Percentiles rank a stretch among this genome's conserved stretches.
These are phyloP conservation scores for Hedya salicella DNA, from an alignment of 2,888 invertebrate genomes.

Conservation along the genomic window DNA sequence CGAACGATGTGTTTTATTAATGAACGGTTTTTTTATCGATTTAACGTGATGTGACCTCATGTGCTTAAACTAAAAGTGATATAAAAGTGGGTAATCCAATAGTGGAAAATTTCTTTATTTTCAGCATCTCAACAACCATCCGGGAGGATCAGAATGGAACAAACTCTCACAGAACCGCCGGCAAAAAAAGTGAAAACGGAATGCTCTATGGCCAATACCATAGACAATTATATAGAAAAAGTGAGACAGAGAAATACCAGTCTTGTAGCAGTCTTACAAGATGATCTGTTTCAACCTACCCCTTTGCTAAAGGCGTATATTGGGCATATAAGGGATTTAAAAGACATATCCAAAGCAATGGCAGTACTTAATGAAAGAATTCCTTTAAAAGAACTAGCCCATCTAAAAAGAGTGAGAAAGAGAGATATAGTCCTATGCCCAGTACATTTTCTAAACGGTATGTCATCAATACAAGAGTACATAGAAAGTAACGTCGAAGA, in stretches of 20 bases:
- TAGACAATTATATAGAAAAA: slow-evolving; percentile 57
- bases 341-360: slow-evolving; percentile 87
- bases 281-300: slow-evolving; percentile 79
- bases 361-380: slow-evolving; percentile 82
- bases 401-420: slow-evolving; percentile 89
- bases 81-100: slow-evolving; percentile 63
- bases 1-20: too few relatives aligned
- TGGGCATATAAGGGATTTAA: slow-evolving; percentile 85
- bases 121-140: slow-evolving; percentile 55
- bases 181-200: slow-evolving; percentile 59
- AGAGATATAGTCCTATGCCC: slow-evolving; percentile 85
- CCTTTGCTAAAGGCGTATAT: slow-evolving; percentile 85
- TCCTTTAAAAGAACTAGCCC: slow-evolving; percentile 86
- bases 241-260: slow-evolving; percentile 59
- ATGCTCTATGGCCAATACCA: slow-evolving; percentile 43
- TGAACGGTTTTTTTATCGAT: slow-evolving; percentile 3
- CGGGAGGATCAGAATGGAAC: slow-evolving; percentile 23
- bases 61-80: slow-evolving; percentile 21
- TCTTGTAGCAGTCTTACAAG: slow-evolving; percentile 81
- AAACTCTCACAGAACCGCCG: slow-evolving; percentile 56
- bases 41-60: neutral
- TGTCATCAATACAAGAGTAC: slow-evolving; percentile 67
- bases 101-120: slow-evolving; percentile 73
- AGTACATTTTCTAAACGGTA: slow-evolving; percentile 54
- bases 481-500: slow-evolving; percentile 77